Evolutionary conservation across 2,888 invertebrate genomes (phyloP), one percentile per base, ranked within the genome.

Genomic region (Himalopsyche kuldschensis): DNA sequence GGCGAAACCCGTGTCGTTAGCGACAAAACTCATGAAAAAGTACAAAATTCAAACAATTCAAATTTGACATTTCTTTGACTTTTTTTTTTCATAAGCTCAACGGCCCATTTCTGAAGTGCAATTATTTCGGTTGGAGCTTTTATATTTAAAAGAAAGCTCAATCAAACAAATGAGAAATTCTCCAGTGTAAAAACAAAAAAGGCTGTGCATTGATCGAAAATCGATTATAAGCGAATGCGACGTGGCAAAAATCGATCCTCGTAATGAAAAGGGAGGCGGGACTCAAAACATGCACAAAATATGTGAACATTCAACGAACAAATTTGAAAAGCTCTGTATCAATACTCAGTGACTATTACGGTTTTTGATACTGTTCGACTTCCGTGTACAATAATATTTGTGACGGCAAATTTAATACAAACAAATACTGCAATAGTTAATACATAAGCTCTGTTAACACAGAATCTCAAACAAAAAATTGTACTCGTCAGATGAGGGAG

Each of bases 151-250:
- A 55, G n/a, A 55, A 55, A 24, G 47, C 79, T 78, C 82, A 69
- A 79, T 82, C 82, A 82, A 81, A 82, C 78, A 78, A 83, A 83
- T 83, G 83, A 83, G 83, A 83, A 83, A 83, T 81, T 78, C 69
- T 77, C 63, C 31, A 75, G 77, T 69, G 77, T 80, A 82, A 84
- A 82, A 82, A n/a, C n/a, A n/a, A n/a, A 84, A 84, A 82, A 55
- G 55, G 48, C 75, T 63, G 0, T 2, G 81, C 80, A 80, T 35
- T 46, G 82, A 82, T 84, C 78, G 82, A 63, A 78, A 75, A n/a
- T 41, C 81, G 84, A 84, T 84, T 82, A 84, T 84, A 82, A 82
- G 78, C 82, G 82, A 84, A 82, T 84, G 84, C 82, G 47, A 48
- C 77, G 75, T 75, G 80, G 55, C 78, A 82, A 84, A 84, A 84